These are phyloP conservation scores for Anoplopoma fimbria DNA, from an alignment of 2,113 vertebrate genomes.

Conservation along the genomic window DNA sequence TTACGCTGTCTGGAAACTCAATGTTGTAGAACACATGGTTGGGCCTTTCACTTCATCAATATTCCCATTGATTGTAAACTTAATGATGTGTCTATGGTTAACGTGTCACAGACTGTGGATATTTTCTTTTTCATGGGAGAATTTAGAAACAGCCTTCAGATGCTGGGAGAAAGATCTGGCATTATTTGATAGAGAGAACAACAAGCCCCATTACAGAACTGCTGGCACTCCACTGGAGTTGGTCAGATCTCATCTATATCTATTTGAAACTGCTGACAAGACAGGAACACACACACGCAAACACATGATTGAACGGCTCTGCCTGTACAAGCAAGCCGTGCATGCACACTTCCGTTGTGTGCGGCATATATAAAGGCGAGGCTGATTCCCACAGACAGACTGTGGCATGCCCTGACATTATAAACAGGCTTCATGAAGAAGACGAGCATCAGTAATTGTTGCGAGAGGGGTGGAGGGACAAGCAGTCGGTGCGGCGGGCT, in stretches of 20 bases:
- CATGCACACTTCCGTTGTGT: constrained; percentile 1
- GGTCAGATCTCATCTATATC: constrained; percentile 25
- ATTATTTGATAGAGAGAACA: constrained; percentile 9
- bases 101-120: background rate
- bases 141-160: constrained; percentile 3
- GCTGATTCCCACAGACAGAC: constrained; percentile 51
- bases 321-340: background rate
- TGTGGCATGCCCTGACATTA: constrained; percentile 52
- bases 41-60: constrained; percentile 16
- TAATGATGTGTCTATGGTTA: background rate
- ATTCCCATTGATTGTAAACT: constrained; percentile 13
- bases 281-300: constrained; percentile 1
- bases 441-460: constrained; percentile 67
- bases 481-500: constrained; percentile 36
- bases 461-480: constrained; percentile 15
- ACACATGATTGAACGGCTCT: background rate
- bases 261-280: constrained; percentile 34
- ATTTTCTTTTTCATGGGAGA: background rate
- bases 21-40: too few relatives aligned
- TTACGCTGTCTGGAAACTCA: too few relatives aligned
- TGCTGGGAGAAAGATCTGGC: background rate
- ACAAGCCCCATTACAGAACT: background rate
- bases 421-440: constrained; percentile 41
- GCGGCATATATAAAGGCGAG: background rate
- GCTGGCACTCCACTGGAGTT: background rate